Base-by-base conservation (phyloP, 2,113 vertebrate species). In the Labeo rohita region DNA sequence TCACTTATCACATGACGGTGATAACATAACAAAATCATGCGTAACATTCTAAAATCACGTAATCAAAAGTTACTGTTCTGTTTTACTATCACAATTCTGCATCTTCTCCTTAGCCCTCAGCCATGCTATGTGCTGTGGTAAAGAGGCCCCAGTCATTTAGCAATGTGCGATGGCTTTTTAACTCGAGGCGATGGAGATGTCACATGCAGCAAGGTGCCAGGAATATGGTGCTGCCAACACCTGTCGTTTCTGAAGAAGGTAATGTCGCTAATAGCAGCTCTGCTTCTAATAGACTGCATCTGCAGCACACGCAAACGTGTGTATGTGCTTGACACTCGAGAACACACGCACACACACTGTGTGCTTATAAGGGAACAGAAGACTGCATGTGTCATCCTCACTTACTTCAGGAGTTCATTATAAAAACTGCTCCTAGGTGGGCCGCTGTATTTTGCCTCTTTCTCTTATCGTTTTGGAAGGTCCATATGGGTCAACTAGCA, bases 351-450 rank as follows among this genome's bases (percentile, higher is more conserved):
- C 73, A 84, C 28, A 78, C 84, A 84, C 63, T 77, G 52, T 73
- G 63, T 92, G 88, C 88, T 93, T 89, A 75, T 84, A 90, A 91
- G 91, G 59, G 65, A 90, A 85, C 59, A 80, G 72, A 89, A 92
- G 90, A 86, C 92, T 80, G 68, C 56, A 89, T 79, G 84, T 94
- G 94, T 95, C 93, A 93, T 90, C 91, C 91, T 92, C 87, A 90
- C 90, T 94, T 91, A 93, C 93, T 92, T 94, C 92, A 93, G 90
- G 88, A 92, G 90, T 92, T 84, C 88, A 92, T 91, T 93, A 94
- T 90, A 88, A 87, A 59, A 93, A 80, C 89, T 87, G 89, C 91
- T 91, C 86, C 91, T 92, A 92, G 92, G 90, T 77, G 89, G 83
- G 87, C 84, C 54, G n/a, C 85, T 88, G 87, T 91, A 90, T 93